Evolutionary conservation across 1,140 invertebrate species (phyloP).

Genomic region (Leptoteleia sp.): DNA sequence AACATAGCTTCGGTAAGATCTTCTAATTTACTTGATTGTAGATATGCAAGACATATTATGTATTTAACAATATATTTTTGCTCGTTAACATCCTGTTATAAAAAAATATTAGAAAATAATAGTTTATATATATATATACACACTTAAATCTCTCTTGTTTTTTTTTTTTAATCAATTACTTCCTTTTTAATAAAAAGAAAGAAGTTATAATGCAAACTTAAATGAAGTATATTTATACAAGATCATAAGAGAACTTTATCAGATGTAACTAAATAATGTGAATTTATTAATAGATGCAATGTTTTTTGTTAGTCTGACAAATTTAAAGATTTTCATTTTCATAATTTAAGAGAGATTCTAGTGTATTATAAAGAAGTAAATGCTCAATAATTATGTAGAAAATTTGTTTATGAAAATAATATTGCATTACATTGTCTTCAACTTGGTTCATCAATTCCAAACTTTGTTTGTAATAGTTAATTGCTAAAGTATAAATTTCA

Average conservation of each 20-base stretch:
- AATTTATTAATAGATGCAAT: too few species aligned
- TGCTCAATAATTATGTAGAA: not conserved
- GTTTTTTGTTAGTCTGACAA: too few species aligned
- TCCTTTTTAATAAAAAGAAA: too few species aligned
- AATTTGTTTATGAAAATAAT: not conserved
- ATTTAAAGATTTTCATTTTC: too few species aligned
- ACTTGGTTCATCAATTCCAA: conserved; percentile 22
- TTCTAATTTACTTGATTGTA: conserved; percentile 49
- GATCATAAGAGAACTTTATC: too few species aligned
- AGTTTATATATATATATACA: too few species aligned
- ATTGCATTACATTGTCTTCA: conserved; percentile 20
- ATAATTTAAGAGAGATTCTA: not conserved
- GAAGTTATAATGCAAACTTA: too few species aligned
- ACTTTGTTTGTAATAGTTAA: conserved; percentile 9
- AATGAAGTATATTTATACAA: too few species aligned
- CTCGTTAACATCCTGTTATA: conserved; percentile 33
- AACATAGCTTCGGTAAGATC: conserved; percentile 60
- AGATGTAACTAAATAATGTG: too few species aligned
- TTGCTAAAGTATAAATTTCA: conserved; percentile 7
- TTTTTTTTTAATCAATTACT: too few species aligned
- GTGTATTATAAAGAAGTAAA: not conserved
- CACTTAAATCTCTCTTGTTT: too few species aligned
- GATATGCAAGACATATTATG: conserved; percentile 53
- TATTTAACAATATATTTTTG: conserved; percentile 59
- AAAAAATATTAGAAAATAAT: conserved; percentile 1